Base-by-base conservation (phyloP, 2,888 invertebrate genomes). In the Agrilus biguttatus region DNA sequence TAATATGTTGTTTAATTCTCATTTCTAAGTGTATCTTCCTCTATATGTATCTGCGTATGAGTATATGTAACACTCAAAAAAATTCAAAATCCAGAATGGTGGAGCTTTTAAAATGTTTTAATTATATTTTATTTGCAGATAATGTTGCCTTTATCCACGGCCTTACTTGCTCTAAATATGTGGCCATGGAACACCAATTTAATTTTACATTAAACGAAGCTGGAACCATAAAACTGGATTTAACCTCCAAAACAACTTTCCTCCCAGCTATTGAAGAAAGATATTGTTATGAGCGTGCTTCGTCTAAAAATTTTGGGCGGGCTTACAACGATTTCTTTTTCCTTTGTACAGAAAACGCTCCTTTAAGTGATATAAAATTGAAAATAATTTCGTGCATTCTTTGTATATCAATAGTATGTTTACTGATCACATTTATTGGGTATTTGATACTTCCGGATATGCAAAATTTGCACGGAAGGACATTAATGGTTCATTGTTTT, bases 391-490 rank as follows among this genome's bases (percentile, higher is more conserved):
- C 28, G 8, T 5, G 28, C 10, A 2, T 28, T 5, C 28, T 83
- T n/a, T 74, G 77, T 49, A 65, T 74, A 8, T 83, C 81, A 55
- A 67, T 83, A 49, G 61, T 73, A 5, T 55, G 28, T 28, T 28
- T 28, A 28, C 3, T 28, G 10, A 28, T 78, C 19, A 84, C 84
- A 0, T 61, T 83, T 45, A 39, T 77, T 47, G 80, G 83, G 23
- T 83, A 84, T 63, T 62, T 71, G 37, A 69, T 70, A 5, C 65
- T 84, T 43, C 76, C 82, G 1, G 73, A 74, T 48, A 66, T 83
- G 43, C 73, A 76, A 44, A 85, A 84, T 65, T 68, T 84, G 14
- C 83, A 84, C 47, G 84, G 84, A 0, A 75, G 77, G 55, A 83
- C 80, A 12, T 68, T 84, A 37, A 80, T 83, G 63, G 80, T 80